Evolutionary conservation across 2,888 invertebrate species (phyloP).

Genomic region (Glyphotaelius pellucidus): DNA sequence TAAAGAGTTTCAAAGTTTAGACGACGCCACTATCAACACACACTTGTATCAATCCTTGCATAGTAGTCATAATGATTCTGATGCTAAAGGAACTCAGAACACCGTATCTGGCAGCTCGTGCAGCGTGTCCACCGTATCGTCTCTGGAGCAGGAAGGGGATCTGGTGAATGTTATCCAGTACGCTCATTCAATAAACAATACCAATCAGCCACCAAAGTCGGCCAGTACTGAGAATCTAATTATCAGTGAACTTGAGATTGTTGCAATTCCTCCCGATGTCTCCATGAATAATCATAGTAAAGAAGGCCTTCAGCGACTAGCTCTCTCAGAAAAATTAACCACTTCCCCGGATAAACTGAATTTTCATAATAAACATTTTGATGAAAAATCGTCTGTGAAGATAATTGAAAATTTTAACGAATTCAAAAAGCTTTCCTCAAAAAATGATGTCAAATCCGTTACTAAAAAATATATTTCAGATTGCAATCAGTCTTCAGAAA

Average conservation of each 20-base stretch:
- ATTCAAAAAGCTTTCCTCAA: conserved; percentile 85
- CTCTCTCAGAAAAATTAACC: conserved; percentile 74
- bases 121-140: conserved; percentile 40
- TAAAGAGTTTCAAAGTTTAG: conserved; percentile 83
- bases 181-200: background rate
- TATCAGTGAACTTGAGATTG: background rate
- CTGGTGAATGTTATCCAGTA: background rate
- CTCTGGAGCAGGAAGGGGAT: conserved; percentile 31
- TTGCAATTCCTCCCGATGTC: conserved; percentile 26
- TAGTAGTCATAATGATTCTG: conserved; percentile 35
- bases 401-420: conserved; percentile 90
- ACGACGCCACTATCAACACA: conserved; percentile 76
- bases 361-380: conserved; percentile 38
- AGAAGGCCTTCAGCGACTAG: conserved; percentile 46
- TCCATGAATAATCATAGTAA: conserved; percentile 46
- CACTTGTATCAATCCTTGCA: conserved; percentile 27
- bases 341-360: conserved; percentile 77
- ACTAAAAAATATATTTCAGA: conserved; percentile 26
- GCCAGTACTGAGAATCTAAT: conserved; percentile 11
- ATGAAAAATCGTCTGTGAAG: conserved; percentile 52
- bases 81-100: conserved; percentile 25
- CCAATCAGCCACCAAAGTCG: conserved; percentile 5
- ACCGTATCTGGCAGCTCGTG: conserved; percentile 27
- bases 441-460: conserved; percentile 22
- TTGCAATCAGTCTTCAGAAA: conserved; percentile 64